A percentile compares a stretch with the other conserved stretches of the same genome.
Evolutionary conservation across 2,113 vertebrate genomes (phyloP).

Genomic region (Dasyornis broadbenti): DNA sequence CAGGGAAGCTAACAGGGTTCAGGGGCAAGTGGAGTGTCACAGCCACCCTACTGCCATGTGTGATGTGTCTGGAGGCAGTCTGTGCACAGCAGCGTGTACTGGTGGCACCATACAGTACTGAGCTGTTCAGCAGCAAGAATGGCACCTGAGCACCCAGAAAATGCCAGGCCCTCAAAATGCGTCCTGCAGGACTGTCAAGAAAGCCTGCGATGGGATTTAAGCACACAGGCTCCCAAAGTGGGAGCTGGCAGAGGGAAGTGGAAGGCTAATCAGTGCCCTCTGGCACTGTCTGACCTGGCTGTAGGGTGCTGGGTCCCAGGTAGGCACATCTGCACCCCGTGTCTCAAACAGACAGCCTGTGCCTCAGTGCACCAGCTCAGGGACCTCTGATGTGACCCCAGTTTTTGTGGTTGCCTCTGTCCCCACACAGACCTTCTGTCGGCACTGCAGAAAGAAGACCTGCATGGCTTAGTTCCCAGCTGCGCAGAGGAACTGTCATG

Average conservation of each 20-base stretch:
- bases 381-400: not conserved
- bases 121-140: not conserved
- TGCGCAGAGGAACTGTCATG: not conserved
- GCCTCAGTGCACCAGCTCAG: rapidly evolving
- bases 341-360: not conserved
- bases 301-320: not conserved
- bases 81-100: rapidly evolving
- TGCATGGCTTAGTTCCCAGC: rapidly evolving
- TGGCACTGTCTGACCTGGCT: not conserved
- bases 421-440: not conserved
- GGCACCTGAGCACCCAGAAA: not conserved
- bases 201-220: not conserved
- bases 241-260: not conserved
- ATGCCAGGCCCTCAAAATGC: not conserved
- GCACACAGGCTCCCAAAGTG: not conserved
- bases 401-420: not conserved
- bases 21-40: not conserved
- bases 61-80: not conserved
- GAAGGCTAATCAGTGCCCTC: not conserved
- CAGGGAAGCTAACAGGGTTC: not conserved
- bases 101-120: rapidly evolving
- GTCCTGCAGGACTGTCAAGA: not conserved
- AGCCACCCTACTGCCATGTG: not conserved
- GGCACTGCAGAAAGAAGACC: rapidly evolving
- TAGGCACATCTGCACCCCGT: rapidly evolving